Evolutionary conservation across 2,888 invertebrate genomes (phyloP), one percentile per base, ranked within the genome.

Genomic region (Leptopterna dolabrata): DNA sequence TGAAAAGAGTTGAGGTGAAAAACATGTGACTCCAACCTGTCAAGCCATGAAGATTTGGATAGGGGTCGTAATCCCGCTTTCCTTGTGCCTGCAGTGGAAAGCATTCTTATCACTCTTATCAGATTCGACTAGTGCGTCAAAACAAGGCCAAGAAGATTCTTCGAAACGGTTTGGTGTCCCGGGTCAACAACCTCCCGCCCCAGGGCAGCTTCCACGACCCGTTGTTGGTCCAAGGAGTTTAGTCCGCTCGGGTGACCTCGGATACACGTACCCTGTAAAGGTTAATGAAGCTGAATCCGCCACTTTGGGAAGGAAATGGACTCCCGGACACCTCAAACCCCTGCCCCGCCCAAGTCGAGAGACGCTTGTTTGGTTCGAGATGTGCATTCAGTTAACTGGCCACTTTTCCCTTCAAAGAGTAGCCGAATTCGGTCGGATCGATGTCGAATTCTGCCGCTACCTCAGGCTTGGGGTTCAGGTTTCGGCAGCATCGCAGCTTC

Each of bases 341-440:
- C 16, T 7, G 7, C 27, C 13, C 16, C 36, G 13, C n/a, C 36
- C 11, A 16, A 43, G 19, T 11, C 13, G 14, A 0, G 16, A 43
- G 76, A 9, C 27, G 29, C 29, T 27, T 4, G 78, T 73, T 41
- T 36, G 16, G 36, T 36, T 73, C 30, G 78, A 16, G 47, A 78
- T 81, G 81, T 81, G 81, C 55, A 55, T 81, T 43, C 81, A 81
- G 29, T 81, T 81, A 81, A 81, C 81, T 81, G 81, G 81, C 81
- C 55, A 78, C 30, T 81, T 81, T 81, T 51, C 81, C 81, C 51
- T 81, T 81, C 81, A 81, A 81, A 81, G 81, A 81, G 55, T 81
- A 51, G 55, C 81, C 81, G 55, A 55, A 55, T 81, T 81, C 55
- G 45, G 78, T 45, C 78, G 78, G 45, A n/a, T 45, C 78, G 78